Evolutionary conservation across 2,888 invertebrate genomes (phyloP).

Genomic region (Acleris laterana): DNA sequence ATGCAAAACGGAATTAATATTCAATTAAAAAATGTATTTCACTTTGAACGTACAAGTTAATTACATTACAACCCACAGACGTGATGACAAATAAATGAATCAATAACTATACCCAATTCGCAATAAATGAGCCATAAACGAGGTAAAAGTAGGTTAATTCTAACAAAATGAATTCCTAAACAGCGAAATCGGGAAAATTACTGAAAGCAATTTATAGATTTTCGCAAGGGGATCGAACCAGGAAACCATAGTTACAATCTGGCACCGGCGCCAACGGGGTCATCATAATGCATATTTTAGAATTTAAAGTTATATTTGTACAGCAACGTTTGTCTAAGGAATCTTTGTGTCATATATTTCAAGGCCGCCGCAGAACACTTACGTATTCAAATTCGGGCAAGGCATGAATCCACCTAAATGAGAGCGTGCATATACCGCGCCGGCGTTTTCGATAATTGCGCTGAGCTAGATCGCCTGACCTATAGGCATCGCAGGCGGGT

Average conservation of each 20-base stretch:
- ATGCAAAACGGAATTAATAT: not conserved
- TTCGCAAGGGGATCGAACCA: slow-evolving; percentile 21
- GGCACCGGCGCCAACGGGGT: slow-evolving; percentile 37
- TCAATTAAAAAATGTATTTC: too few relatives aligned
- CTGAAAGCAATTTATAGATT: slow-evolving; percentile 3
- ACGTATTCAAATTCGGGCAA: slow-evolving; percentile 53
- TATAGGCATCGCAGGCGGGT: slow-evolving; percentile 39
- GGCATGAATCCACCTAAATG: slow-evolving; percentile 37
- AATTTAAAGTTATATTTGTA: slow-evolving; percentile 38
- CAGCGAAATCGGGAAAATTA: slow-evolving; percentile 17
- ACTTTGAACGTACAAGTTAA: too few relatives aligned
- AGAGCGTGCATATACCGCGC: slow-evolving; percentile 27
- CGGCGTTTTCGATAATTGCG: slow-evolving; percentile 39
- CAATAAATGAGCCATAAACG: slow-evolving; percentile 23
- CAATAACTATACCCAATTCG: slow-evolving; percentile 9
- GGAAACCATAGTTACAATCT: slow-evolving; percentile 32
- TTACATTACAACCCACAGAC: too few relatives aligned
- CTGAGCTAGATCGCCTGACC: slow-evolving; percentile 43
- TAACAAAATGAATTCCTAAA: not conserved
- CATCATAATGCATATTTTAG: slow-evolving; percentile 37
- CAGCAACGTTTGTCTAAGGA: slow-evolving; percentile 45
- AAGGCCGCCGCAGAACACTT: slow-evolving; percentile 59
- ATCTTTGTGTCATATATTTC: slow-evolving; percentile 67
- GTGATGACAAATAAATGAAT: slow-evolving; percentile 19
- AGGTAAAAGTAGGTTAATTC: slow-evolving; percentile 20